These are phyloP conservation scores for Barypeithes pellucidus DNA, from an alignment of 2,888 invertebrate genomes.

Conservation along the genomic window DNA sequence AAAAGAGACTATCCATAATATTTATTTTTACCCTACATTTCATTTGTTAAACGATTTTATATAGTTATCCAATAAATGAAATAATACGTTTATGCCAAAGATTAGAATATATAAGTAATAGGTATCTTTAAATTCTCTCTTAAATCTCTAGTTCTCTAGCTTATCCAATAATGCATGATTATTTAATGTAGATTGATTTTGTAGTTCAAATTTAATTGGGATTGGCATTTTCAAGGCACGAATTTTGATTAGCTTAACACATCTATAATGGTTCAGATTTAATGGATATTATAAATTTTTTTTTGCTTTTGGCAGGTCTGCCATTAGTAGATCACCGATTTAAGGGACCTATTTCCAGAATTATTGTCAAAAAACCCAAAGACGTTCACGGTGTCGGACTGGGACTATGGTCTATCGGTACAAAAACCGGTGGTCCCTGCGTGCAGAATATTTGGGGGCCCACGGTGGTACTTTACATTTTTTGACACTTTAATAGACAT, in stretches of 20 bases:
- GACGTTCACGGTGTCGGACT: too few relatives aligned
- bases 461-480: too few relatives aligned
- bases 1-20: slow-evolving; percentile 35
- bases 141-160: slow-evolving; percentile 44
- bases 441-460: too few relatives aligned
- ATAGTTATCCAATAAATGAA: background rate
- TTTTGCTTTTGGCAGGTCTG: too few relatives aligned
- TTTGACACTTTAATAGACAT: too few relatives aligned
- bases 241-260: background rate
- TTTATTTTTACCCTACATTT: background rate
- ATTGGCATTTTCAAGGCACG: slow-evolving; percentile 23
- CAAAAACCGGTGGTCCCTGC: too few relatives aligned
- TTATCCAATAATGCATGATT: slow-evolving; percentile 50
- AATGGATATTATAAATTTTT: too few relatives aligned
- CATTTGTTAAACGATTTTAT: background rate
- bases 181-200: slow-evolving; percentile 37
- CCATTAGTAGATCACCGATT: too few relatives aligned
- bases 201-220: slow-evolving; percentile 37
- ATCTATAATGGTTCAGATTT: too few relatives aligned
- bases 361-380: background rate
- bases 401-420: too few relatives aligned
- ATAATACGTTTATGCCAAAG: slow-evolving; percentile 36
- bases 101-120: slow-evolving; percentile 39
- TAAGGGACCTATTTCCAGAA: background rate
- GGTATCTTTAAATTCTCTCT: slow-evolving; percentile 6